Evolutionary conservation across 2,797 vertebrate genomes (phyloP).

Genomic region (Enteromius trimaculatus): DNA sequence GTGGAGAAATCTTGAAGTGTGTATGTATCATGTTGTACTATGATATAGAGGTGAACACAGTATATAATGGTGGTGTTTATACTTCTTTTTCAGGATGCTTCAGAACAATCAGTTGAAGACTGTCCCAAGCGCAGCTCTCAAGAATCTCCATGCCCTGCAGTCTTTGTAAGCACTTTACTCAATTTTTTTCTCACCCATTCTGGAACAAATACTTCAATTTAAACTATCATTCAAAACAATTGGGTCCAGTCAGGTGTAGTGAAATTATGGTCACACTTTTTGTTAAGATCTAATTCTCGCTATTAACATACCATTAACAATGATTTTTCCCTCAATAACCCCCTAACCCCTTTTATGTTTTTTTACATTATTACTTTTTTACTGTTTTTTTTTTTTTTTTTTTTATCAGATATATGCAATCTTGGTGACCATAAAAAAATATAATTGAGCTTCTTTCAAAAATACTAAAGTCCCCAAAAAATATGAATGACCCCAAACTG

Average conservation of each 20-base stretch:
- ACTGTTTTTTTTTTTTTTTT: too few species aligned
- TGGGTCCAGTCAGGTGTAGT: not conserved
- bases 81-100: constrained; percentile 82
- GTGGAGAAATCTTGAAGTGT: not conserved
- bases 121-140: constrained; percentile 90
- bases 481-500: not conserved
- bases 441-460: not conserved
- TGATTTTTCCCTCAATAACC: not conserved
- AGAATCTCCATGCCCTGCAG: constrained; percentile 88
- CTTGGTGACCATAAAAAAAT: not conserved
- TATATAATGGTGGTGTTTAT: constrained; percentile 6
- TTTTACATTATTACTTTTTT: not conserved
- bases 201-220: not conserved
- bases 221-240: not conserved
- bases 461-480: not conserved
- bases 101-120: constrained; percentile 98
- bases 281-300: too few species aligned
- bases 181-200: not conserved
- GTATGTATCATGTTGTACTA: not conserved
- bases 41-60: not conserved
- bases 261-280: not conserved
- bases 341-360: not conserved
- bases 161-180: constrained; percentile 87
- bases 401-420: not conserved
- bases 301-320: not conserved